Base-by-base conservation (phyloP, 2,113 vertebrate species). In the Saimiri boliviensis region DNA sequence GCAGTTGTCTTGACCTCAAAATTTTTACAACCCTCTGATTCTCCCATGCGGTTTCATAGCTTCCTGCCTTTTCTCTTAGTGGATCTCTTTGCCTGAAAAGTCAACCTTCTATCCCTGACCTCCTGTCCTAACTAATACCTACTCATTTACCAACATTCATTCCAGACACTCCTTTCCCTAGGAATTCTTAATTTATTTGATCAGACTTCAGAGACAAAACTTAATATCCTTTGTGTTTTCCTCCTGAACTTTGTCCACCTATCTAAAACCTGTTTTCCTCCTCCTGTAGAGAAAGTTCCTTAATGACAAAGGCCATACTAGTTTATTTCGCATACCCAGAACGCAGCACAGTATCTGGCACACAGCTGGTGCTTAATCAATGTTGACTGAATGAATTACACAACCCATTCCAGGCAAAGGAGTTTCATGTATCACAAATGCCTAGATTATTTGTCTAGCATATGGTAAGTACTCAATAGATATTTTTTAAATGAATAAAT, bases 1-100 rank as follows among this genome's bases (percentile, higher is more conserved):
- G 47, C 71, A 94, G 90, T 93, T 96, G 90, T 92, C 79, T 86
- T 94, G 73, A 96, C 86, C 81, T 97, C 77, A 86, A 54, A 73
- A 79, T 60, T 89, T 74, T 91, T 81, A 58, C 8, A 89, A 45
- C 17, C 79, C 73, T 37, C 73, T 86, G 23, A 92, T 68, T 93
- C 54, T 89, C 68, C 32, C 27, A 76, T 81, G 56, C 76, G 56
- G 19, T 71, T 96, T 94, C 20, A 19, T 47, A 79, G 81, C 45
- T 68, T 60, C 14, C 52, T 21, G 37, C 37, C 73, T 92, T 66
- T 89, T 63, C 47, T 93, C 17, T 91, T 73, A 49, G 12, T 40
- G 60, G n/a, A 60, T 58, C 79, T 30, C 32, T 91, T 82, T 80
- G 68, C 68, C 37, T 80, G 60, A 84, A 85, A 89, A 85, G 12